phyloP scores from a whole-genome alignment of 2,797 vertebrate genomes.

The Iguana delicatissima region DNA sequence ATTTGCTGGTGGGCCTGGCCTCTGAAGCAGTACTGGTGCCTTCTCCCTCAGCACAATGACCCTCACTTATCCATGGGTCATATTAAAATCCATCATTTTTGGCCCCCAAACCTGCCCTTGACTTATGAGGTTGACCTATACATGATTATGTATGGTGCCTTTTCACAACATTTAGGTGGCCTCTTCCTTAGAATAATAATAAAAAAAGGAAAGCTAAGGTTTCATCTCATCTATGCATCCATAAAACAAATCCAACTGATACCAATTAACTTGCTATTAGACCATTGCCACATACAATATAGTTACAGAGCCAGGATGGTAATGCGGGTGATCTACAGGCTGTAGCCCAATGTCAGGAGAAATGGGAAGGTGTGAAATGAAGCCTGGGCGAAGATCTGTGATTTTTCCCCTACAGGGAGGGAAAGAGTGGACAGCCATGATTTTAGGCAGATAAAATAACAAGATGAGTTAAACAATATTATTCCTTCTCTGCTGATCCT shows the following conservation, averaged over 20 bases:
- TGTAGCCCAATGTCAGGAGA: neutral
- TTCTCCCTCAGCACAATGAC: no score
- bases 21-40: no score
- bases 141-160: neutral
- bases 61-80: no score
- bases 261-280: neutral
- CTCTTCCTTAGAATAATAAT: no score
- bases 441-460: neutral
- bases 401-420: neutral
- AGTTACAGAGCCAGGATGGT: neutral
- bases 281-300: neutral
- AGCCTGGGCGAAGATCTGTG: neutral
- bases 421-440: neutral
- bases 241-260: neutral
- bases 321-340: no score
- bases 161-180: neutral
- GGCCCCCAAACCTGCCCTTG: no score
- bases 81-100: no score
- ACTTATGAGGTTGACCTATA: no score
- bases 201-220: no score
- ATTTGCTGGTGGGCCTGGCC: no score
- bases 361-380: no score
- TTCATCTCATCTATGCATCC: neutral
- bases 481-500: neutral
- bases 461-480: neutral